Evolutionary conservation across 2,797 vertebrate species (phyloP).

Genomic region (Falco concolor): DNA sequence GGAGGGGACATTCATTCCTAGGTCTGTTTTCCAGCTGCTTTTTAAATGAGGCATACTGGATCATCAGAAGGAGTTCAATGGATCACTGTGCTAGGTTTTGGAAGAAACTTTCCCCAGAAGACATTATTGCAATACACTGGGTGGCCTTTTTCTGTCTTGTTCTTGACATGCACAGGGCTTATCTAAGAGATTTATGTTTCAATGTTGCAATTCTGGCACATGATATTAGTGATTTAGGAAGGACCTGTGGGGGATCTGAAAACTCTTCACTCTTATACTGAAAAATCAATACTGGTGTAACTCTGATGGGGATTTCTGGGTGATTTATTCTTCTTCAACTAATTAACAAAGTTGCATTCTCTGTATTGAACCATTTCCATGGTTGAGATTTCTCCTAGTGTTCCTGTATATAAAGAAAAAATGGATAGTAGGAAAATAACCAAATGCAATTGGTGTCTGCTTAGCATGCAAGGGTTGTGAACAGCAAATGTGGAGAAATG

Average conservation of each 20-base stretch:
- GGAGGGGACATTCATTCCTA: neutral
- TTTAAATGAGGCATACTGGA: neutral
- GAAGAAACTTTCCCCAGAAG: neutral
- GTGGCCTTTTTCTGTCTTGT: neutral
- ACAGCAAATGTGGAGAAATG: neutral
- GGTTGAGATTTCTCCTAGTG: neutral
- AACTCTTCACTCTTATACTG: neutral
- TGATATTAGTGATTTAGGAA: slow-evolving; percentile 44
- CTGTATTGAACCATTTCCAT: neutral
- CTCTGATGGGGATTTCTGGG: neutral
- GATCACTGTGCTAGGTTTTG: neutral
- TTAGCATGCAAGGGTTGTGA: neutral
- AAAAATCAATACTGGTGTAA: slow-evolving; percentile 39
- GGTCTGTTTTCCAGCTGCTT: neutral
- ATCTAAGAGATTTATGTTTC: neutral
- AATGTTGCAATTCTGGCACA: slow-evolving; percentile 13
- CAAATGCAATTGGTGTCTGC: neutral
- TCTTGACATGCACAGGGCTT: neutral
- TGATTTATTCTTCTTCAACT: slow-evolving; percentile 2
- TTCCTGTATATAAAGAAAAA: neutral
- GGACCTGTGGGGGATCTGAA: neutral
- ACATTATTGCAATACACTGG: neutral
- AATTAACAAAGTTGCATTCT: neutral
- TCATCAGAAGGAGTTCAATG: neutral
- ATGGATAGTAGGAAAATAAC: neutral